These are phyloP conservation scores for Callinectes sapidus DNA, from an alignment of 2,888 invertebrate genomes.

Conservation along the genomic window DNA sequence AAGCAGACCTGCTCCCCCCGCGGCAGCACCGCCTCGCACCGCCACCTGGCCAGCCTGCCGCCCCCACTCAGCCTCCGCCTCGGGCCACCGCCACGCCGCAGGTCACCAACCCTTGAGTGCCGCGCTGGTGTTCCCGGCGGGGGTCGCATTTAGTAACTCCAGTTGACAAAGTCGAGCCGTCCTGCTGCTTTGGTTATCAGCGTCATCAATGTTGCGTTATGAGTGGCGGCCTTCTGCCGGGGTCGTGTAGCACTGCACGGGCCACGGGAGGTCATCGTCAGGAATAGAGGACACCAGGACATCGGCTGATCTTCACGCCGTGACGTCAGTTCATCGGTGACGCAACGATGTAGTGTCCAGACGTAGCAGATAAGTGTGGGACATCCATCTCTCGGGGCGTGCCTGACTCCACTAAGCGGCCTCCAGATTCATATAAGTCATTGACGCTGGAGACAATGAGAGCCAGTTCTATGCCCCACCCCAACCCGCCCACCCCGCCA, in stretches of 20 bases:
- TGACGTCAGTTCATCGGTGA: slow-evolving; percentile 33
- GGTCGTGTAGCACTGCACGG: slow-evolving; percentile 16
- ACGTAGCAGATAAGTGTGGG: slow-evolving; percentile 29
- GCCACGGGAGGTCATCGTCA: neutral
- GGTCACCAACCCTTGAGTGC: neutral
- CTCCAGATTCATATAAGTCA: slow-evolving; percentile 34
- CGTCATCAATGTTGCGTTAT: slow-evolving; percentile 2
- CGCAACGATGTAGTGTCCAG: slow-evolving; percentile 27
- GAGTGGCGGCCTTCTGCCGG: slow-evolving; percentile 11
- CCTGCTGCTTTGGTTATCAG: slow-evolving; percentile 17
- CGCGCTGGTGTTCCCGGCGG: neutral
- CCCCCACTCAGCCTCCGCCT: neutral
- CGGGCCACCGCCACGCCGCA: neutral
- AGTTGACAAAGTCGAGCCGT: slow-evolving; percentile 26
- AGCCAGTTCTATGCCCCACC: neutral
- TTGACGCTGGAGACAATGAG: slow-evolving; percentile 27
- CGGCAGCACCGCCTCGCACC: slow-evolving; percentile 15
- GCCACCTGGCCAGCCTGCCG: neutral
- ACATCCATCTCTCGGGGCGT: slow-evolving; percentile 18
- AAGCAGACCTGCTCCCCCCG: neutral
- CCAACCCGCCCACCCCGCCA: neutral
- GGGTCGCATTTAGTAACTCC: slow-evolving; percentile 16
- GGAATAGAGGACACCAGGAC: slow-evolving; percentile 8
- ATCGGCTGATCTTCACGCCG: slow-evolving; percentile 18
- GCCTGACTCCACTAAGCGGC: slow-evolving; percentile 33